Evolutionary conservation across 2,888 invertebrate genomes (phyloP), one percentile per base, ranked within the genome.

Genomic region (Phoenoteleia sp.): DNA sequence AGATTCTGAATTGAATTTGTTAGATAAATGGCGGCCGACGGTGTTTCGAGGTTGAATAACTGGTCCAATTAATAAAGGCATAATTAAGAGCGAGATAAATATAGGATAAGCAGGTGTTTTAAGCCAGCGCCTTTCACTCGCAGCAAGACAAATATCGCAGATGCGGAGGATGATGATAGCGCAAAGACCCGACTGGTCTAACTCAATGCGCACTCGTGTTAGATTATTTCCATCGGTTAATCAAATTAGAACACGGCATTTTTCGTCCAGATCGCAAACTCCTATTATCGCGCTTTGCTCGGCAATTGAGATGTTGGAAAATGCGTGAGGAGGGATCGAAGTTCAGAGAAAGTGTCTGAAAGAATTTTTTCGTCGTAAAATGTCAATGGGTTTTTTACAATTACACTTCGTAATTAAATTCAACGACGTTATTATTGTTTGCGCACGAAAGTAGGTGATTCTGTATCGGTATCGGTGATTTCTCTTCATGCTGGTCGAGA

Each of bases 51-150:
- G 77, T 52, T 72, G 60, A 77, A 52, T 79, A 83, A 83, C 83
- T 83, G 74, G 77, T 74, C 23, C 72, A 79, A 79, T 83, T 83
- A 77, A 83, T 83, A 74, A 79, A 67, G 52, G 76, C 49, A 71
- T 77, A 77, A 77, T 83, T 74, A 75, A 75, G 52, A 67, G 56
- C 77, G 60, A 82, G 71, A 82, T 77, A 69, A 71, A 42, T 25
- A 15, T 47, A 25, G 17, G 76, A 83, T 77, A 82, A 77, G 77
- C 77, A 77, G 77, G 67, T 81, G 75, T 71, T 81, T 81, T 45
- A 36, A 56, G 71, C 66, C 36, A 58, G 66, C 67, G 66, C 83
- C 83, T 77, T 83, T 83, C 83, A 83, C 83, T 56, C 67, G 67
- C 71, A 45, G 77, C 66, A 56, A 83, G 64, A 77, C 83, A 83